Percentiles rank a stretch among this genome's conserved stretches.
Evolutionary conservation across 1,140 invertebrate species (phyloP).

Genomic region (Achroia grisella): DNA sequence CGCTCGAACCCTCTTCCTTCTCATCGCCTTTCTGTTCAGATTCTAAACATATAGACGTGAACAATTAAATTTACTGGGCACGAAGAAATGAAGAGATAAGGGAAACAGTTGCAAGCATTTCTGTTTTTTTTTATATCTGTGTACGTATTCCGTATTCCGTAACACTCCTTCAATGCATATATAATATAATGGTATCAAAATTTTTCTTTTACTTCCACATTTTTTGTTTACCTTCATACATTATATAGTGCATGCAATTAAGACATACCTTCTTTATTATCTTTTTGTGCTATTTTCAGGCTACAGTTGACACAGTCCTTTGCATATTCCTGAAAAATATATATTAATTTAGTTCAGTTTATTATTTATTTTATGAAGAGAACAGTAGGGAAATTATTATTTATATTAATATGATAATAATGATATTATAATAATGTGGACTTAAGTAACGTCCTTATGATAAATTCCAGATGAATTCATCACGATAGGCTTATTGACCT

Average conservation of each 20-base stretch:
- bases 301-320: constrained; percentile 58
- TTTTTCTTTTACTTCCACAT: too few relatives aligned
- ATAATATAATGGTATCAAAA: too few relatives aligned
- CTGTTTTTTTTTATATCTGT: too few relatives aligned
- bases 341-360: background rate
- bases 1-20: constrained; percentile 38
- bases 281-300: constrained; percentile 54
- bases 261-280: constrained; percentile 59
- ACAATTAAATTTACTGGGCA: background rate
- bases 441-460: background rate
- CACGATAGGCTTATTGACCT: too few relatives aligned
- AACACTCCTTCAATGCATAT: too few relatives aligned
- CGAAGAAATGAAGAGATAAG: background rate
- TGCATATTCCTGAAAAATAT: constrained; percentile 44
- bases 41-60: constrained; percentile 19
- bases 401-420: background rate
- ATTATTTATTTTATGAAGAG: background rate
- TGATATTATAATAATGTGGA: background rate
- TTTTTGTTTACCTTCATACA: too few relatives aligned
- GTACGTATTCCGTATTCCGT: too few relatives aligned
- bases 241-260: too few relatives aligned
- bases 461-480: too few relatives aligned
- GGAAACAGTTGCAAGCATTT: too few relatives aligned
- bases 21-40: constrained; percentile 25
- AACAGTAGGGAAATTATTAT: too few relatives aligned